phyloP scores from a whole-genome alignment of 2,888 invertebrate species.

The Altica lythri region DNA sequence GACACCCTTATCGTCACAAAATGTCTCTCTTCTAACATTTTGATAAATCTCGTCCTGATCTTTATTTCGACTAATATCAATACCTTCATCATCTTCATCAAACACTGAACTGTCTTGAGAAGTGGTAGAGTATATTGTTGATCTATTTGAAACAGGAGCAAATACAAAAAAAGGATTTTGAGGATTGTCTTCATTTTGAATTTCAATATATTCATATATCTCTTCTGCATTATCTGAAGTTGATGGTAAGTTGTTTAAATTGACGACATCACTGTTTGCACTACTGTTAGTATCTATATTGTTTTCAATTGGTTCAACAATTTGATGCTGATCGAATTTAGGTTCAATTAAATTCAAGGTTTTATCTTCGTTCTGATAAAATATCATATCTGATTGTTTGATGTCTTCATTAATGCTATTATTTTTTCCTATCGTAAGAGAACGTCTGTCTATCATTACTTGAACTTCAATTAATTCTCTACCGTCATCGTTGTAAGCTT shows the following conservation, averaged over 20 bases:
- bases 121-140: conserved; percentile 40
- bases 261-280: background rate
- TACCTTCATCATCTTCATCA: conserved; percentile 33
- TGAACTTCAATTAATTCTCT: conserved; percentile 45
- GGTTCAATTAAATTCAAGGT: conserved; percentile 21
- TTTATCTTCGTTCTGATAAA: conserved; percentile 27
- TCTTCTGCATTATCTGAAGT: background rate
- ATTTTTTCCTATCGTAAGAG: conserved; percentile 15
- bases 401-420: conserved; percentile 21
- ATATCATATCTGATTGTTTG: conserved; percentile 31
- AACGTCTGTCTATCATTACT: conserved; percentile 40
- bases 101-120: conserved; percentile 33
- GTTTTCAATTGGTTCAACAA: background rate
- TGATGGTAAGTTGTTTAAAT: background rate
- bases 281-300: background rate
- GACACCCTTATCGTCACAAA: conserved; percentile 40
- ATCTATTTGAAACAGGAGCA: conserved; percentile 36
- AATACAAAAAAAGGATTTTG: conserved; percentile 7
- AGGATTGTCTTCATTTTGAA: conserved; percentile 2
- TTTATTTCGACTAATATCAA: conserved; percentile 16
- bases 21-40: conserved; percentile 39
- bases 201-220: conserved; percentile 5
- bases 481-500: conserved; percentile 48
- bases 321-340: background rate
- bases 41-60: conserved; percentile 21